Evolutionary conservation across 2,797 vertebrate species (phyloP), one percentile per base, ranked within the genome.

Genomic region (Morus bassanus): DNA sequence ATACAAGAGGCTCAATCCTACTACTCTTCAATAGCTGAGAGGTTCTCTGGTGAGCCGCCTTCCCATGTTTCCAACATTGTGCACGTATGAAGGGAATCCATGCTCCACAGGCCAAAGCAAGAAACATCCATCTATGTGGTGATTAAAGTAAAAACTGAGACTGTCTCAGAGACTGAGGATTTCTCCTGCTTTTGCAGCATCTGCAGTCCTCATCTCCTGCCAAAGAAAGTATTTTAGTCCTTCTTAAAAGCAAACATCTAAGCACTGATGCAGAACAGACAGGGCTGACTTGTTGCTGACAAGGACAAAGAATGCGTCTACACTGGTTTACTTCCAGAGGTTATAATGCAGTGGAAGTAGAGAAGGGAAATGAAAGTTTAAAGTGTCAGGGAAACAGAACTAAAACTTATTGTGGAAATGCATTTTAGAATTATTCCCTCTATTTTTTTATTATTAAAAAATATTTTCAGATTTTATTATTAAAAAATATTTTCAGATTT

Each of bases 31-130:
- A 53, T 57, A 88, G 50, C 54, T 33, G 43, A 10, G 51, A 88
- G 18, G 56, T 57, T 84, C 86, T 60, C 67, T 18, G 15, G 9
- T 61, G 28, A 88, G 60, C 65, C n/a, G 23, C 15, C 39, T 60
- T 28, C 33, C 75, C 41, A 9, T 0, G 7, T 53, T 91, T 50
- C 60, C 73, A 81, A 73, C 3, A 1, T 0, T 12, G 23, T 18
- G 23, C 39, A 64, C 14, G 7, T 16, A 28, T 0, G 51, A 83
- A 91, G 88, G 4, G 3, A 80, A 85, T 23, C 37, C 0, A 0
- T 22, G 51, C 37, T 88, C 43, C 1, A 1, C 43, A 63, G 73
- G 46, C 13, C 83, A 79, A 79, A 82, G 76, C 51, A 48, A 88
- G 33, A 93, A 87, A 43, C 72, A 61, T 11, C 48, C 70, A 74